Evolutionary conservation across 2,113 vertebrate genomes (phyloP), one percentile per base, ranked within the genome.

Genomic region (Prietella phreatophila): DNA sequence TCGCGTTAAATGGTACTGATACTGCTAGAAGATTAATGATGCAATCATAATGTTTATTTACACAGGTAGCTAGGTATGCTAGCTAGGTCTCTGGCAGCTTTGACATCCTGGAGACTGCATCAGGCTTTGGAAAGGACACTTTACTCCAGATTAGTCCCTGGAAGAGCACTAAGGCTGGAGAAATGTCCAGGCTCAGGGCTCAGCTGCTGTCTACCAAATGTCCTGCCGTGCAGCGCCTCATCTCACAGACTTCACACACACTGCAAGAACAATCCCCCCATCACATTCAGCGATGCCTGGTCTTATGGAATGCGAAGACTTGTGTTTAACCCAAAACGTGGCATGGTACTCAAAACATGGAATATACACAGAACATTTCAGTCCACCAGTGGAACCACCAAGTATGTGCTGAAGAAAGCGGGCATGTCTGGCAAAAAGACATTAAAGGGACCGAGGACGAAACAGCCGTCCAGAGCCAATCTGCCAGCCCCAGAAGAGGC

Each of bases 381-480:
- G 87, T 1, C 94, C 4, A 61, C 95, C 4, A 89, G 89, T 22
- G 86, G 86, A 13, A 58, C 93, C 47, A 89, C 93, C 25, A 94
- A 92, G 60, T 83, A 96, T 6, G 92, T 96, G 55, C 92, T 97
- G 55, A 97, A 96, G 87, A 91, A 95, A 3, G 91, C 42, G 87
- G 71, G 91, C 4, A 92, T 95, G 0, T 82, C 94, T 42, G 93
- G 95, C 36, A 98, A 97, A 91, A 95, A 95, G 84, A 94, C 95
- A 30, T 96, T 95, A 0, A 99, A 99, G 91, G 96, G 97, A 83
- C 96, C 97, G 0, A 94, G 98, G 92, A 99, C 98, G 47, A 98
- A 99, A 91, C 97, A 99, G 87, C 98, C 98, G 0, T 99, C 98
- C 25, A 95, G 98, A 93, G 90, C 96, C 67, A 99, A 97, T 88